Evolutionary conservation across 2,888 invertebrate genomes (phyloP), one percentile per base, ranked within the genome.

Genomic region (Meandrusa payeni): DNA sequence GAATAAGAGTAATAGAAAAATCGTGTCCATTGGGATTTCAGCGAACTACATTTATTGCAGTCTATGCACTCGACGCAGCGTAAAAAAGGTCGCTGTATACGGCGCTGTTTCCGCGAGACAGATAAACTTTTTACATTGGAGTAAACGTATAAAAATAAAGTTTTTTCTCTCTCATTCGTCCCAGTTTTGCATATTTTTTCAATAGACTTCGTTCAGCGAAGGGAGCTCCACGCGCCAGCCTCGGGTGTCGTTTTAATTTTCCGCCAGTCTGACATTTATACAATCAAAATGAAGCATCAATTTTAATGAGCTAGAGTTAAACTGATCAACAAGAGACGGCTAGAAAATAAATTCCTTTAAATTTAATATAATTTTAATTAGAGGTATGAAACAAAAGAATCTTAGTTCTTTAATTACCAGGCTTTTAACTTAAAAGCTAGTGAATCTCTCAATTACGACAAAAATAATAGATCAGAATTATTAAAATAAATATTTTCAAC

Each of bases 271-370:
- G 74, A 80, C 80, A 79, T 82, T 73, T 79, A 80, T 76, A 76
- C 76, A 69, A 69, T 69, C 68, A 65, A 76, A 86, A 83, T 79
- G 83, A 79, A 81, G 76, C 77, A 76, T 85, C 81, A 82, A 78
- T 83, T 87, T 87, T 86, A 87, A 86, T 85, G 86, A 86, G 81
- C 79, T 78, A 74, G 82, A 83, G 80, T 82, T 82, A 81, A 13
- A 82, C 77, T 78, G 76, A 81, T 83, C 75, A 70, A 65, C 66
- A 63, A 63, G 41, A 51, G 45, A 45, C 43, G 32, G 12, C 5
- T 5, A 31, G 20, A 42, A 24, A 28, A 50, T 48, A 51, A 49
- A 51, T 44, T 47, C 36, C 44, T 48, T 56, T 51, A 44, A 36
- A 46, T 42, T 40, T 52, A 57, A 50, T 50, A n/a, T 24, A 22